Evolutionary conservation across 2,888 invertebrate species (phyloP).

Genomic region (Metellina segmentata): DNA sequence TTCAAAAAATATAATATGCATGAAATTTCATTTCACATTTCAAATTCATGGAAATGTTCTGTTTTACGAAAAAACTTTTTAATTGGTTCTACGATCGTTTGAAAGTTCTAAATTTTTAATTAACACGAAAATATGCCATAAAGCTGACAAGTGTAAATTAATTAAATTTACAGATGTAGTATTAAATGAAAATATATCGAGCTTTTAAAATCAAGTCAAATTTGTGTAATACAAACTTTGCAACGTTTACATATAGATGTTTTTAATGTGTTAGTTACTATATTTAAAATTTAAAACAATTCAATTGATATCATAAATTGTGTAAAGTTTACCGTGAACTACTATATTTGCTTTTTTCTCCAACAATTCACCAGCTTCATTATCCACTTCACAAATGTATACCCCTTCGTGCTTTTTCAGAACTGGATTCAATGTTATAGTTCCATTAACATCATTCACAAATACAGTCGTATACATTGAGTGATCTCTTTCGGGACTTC

Average conservation of each 20-base stretch:
- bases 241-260: too few species aligned
- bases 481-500: background rate
- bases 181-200: too few species aligned
- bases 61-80: too few species aligned
- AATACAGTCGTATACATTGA: background rate
- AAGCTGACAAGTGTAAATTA: too few species aligned
- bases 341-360: constrained; percentile 8
- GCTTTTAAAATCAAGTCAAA: too few species aligned
- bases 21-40: background rate
- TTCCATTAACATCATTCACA: background rate
- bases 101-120: too few species aligned
- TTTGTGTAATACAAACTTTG: background rate
- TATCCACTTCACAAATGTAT: constrained; percentile 62
- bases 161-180: background rate
- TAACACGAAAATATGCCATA: too few species aligned
- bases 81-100: too few species aligned
- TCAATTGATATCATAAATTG: background rate
- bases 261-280: too few species aligned
- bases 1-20: too few species aligned
- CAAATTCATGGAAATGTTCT: background rate
- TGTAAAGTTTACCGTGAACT: constrained; percentile 43
- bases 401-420: constrained; percentile 46
- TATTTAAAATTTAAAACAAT: too few species aligned
- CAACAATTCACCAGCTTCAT: constrained; percentile 46
- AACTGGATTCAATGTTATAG: constrained; percentile 13